phyloP scores from a whole-genome alignment of 2,888 invertebrate species.

The Melipona bicolor region DNA sequence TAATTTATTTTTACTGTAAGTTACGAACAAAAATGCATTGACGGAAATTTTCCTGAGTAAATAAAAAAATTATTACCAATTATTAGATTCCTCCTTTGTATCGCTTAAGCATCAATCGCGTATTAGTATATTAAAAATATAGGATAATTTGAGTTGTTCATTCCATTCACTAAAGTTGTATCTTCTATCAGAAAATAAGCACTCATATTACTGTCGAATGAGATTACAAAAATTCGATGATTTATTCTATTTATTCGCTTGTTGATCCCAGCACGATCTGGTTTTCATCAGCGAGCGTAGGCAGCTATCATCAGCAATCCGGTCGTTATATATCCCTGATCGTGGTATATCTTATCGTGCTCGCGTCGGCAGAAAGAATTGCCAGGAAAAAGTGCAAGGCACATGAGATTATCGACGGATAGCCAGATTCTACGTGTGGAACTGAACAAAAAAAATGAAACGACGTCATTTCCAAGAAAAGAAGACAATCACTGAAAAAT shows the following conservation, averaged over 20 bases:
- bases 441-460: conserved; percentile 22
- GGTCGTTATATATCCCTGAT: background rate
- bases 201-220: background rate
- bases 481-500: conserved; percentile 17
- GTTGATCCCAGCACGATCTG: conserved; percentile 31
- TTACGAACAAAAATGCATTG: too few species aligned
- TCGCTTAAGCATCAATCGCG: too few species aligned
- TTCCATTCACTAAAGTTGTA: background rate
- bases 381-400: conserved; percentile 27
- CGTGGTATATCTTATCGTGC: conserved; percentile 41
- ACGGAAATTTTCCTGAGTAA: too few species aligned
- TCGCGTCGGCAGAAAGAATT: conserved; percentile 33
- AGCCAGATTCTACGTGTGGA: background rate
- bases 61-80: too few species aligned
- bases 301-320: conserved; percentile 40
- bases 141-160: background rate
- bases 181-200: background rate
- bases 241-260: conserved; percentile 20
- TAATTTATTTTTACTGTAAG: too few species aligned
- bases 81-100: too few species aligned
- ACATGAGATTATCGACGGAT: conserved; percentile 17
- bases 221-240: background rate
- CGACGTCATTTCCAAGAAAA: background rate
- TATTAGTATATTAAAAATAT: too few species aligned
- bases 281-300: conserved; percentile 48